Evolutionary conservation across 2,888 invertebrate species (phyloP).

Genomic region (Lobophora halterata): DNA sequence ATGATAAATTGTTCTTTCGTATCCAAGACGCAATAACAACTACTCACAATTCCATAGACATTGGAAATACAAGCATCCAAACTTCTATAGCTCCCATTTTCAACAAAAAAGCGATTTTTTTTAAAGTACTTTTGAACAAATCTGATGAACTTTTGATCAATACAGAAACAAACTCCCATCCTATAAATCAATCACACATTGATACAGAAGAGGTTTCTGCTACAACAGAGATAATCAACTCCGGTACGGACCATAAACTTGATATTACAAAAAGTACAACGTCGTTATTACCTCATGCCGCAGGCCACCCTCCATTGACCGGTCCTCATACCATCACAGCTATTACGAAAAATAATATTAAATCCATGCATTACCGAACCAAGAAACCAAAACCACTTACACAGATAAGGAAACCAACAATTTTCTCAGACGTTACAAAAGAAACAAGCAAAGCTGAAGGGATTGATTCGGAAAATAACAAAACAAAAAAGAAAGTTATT

Average conservation of each 20-base stretch:
- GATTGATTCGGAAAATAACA: constrained; percentile 43
- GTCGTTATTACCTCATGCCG: constrained; percentile 6
- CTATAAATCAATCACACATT: not conserved
- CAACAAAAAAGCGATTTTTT: constrained; percentile 11
- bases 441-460: constrained; percentile 34
- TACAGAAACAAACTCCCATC: constrained; percentile 1
- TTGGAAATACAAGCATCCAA: too few relatives aligned
- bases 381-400: constrained; percentile 65
- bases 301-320: constrained; percentile 30
- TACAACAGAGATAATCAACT: constrained; percentile 4
- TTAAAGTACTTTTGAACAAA: constrained; percentile 11
- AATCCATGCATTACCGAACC: constrained; percentile 64
- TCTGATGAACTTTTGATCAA: constrained; percentile 1
- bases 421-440: constrained; percentile 40
- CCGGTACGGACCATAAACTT: not conserved
- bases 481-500: constrained; percentile 51
- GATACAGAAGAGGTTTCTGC: not conserved
- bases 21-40: too few relatives aligned
- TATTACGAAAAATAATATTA: constrained; percentile 68
- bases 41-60: too few relatives aligned
- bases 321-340: constrained; percentile 58
- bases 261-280: constrained; percentile 11
- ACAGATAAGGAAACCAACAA: constrained; percentile 61
- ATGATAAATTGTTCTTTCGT: constrained; percentile 60
- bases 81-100: not conserved